A percentile compares a stretch with the other conserved stretches of the same genome.
These are phyloP conservation scores for Trinorchestia longiramus DNA, from an alignment of 1,140 invertebrate species.

Conservation along the genomic window DNA sequence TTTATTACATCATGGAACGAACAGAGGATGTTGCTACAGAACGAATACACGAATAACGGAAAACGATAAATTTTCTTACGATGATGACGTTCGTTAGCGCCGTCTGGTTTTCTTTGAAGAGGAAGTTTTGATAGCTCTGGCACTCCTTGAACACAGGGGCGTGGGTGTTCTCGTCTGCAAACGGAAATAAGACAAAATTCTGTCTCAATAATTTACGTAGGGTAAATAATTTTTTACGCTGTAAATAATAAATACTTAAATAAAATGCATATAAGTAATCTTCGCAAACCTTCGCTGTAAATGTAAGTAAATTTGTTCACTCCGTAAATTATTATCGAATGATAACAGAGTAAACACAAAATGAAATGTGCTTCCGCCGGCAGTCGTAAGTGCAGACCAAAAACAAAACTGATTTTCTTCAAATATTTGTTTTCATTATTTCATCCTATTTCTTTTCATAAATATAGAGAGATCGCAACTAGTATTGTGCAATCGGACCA, in stretches of 20 bases:
- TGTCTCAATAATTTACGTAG: background rate
- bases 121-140: conserved; percentile 48
- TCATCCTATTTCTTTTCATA: no score
- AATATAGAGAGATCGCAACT: no score
- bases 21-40: background rate
- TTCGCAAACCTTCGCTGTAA: no score
- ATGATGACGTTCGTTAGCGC: conserved; percentile 52
- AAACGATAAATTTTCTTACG: conserved; percentile 31
- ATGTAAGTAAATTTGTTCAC: no score
- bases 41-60: background rate
- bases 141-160: conserved; percentile 52
- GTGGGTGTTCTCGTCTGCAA: conserved; percentile 57
- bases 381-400: no score
- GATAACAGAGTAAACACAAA: background rate
- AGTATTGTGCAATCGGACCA: no score
- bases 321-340: background rate
- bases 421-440: no score
- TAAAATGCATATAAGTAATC: no score
- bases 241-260: background rate
- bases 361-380: no score
- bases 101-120: conserved; percentile 55
- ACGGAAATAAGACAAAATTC: background rate
- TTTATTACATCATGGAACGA: background rate
- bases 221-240: background rate
- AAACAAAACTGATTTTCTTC: no score